Base-by-base conservation (phyloP, 2,113 vertebrate genomes). In the Oenanthe oenanthe region DNA sequence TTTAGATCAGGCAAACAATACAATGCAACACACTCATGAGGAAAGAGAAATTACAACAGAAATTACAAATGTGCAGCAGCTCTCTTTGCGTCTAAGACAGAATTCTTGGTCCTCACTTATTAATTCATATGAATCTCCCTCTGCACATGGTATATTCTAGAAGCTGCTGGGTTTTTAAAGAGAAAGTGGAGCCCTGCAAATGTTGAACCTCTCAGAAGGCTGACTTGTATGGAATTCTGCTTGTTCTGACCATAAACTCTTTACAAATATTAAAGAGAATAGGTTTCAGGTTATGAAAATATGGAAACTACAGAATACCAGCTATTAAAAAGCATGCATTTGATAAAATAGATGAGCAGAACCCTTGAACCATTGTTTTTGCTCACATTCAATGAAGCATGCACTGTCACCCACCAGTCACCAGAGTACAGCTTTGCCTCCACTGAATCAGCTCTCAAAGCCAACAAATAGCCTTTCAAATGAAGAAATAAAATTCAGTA, bases 101-200 rank as follows among this genome's bases (percentile, higher is more conserved):
- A 54, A n/a, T 26, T 56, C 28, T 78, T 36, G 9, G 28, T 67
- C n/a, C 57, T 79, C 25, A 43, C 6, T 31, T 62, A 42, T 43
- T 57, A 25, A 42, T 43, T 57, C 21, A 24, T 31, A 32, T 7
- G 5, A 17, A 21, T 57, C 47, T 58, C 40, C 45, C 65, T 31
- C 72, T 42, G 13, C 5, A 8, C 0, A 0, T 1, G 7, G 32
- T 3, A 12, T 65, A 42, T 34, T 77, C 53, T 1, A 56, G 48
- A 84, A 72, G 24, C 12, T 10, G 6, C 32, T 57, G 24, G 6
- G 13, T 50, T 89, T 71, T 72, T 45, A 31, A 5, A 32, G 43
- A 3, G 2, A 47, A 61, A 84, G 53, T 34, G 16, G 28, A 92
- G 26, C 16, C 34, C 62, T 79, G 32, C 13, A 84, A 58, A 85